Evolutionary conservation across 2,797 vertebrate species (phyloP).

Genomic region (Enteromius paludinosus): DNA sequence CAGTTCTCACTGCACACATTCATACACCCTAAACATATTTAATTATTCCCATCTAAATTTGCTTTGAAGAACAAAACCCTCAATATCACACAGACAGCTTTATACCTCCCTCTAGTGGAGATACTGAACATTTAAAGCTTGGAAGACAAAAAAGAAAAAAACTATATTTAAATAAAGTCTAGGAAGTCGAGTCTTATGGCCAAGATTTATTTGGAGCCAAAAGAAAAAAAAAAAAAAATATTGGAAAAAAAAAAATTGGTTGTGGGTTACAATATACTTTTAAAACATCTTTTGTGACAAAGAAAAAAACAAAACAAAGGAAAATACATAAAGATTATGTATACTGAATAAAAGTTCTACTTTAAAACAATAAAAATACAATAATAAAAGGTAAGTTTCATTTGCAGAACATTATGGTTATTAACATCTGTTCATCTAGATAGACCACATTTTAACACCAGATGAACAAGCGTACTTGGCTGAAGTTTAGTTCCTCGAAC

Average conservation of each 20-base stretch:
- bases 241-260: too few relatives aligned
- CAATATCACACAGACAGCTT: neutral
- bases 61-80: neutral
- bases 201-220: slow-evolving; percentile 53
- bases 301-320: neutral
- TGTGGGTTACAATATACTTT: slow-evolving; percentile 40
- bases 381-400: slow-evolving; percentile 36
- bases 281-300: slow-evolving; percentile 19
- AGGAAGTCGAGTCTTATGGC: neutral
- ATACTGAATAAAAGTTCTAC: slow-evolving; percentile 20
- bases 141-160: neutral
- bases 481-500: neutral
- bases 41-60: neutral
- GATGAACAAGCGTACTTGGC: neutral
- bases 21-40: neutral
- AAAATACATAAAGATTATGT: neutral
- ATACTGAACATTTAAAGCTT: neutral
- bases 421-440: slow-evolving; percentile 12
- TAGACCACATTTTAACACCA: neutral
- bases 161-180: too few relatives aligned
- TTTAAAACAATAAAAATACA: slow-evolving; percentile 38
- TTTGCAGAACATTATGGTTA: slow-evolving; percentile 18
- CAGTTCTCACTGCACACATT: neutral
- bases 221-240: neutral
- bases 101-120: slow-evolving; percentile 2